Base-by-base conservation (phyloP, 2,888 invertebrate species). In the Tiliacea citrago region DNA sequence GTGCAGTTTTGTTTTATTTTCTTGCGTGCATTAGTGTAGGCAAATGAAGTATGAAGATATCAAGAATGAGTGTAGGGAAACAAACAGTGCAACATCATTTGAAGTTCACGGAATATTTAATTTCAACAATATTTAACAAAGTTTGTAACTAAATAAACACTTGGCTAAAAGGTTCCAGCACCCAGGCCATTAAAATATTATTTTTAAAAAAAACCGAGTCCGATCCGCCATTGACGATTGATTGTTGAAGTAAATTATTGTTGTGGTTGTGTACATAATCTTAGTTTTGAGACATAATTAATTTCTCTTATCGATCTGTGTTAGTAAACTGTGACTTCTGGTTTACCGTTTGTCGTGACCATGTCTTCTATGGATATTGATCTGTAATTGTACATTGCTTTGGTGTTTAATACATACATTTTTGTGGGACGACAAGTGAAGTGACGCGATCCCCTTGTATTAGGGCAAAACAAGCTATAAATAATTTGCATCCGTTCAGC, bases 331-430 rank as follows among this genome's bases (percentile, higher is more conserved):
- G 75, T 77, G 75, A 58, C 51, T 71, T 69, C 73, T 69, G 76
- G 74, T 61, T 82, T 66, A 70, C 24, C 65, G 71, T 79, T 66
- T 84, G 86, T 88, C 84, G 92, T 93, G 89, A 96, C 92, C 90
- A 96, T 96, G 96, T 94, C 93, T 94, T 91, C 92, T 91, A 95
- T 96, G 96, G 96, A 96, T 96, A 96, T 93, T 95, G 93, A 93
- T 91, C 92, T 94, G 80, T 96, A 95, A 91, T 88, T 88, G 84
- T 75, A n/a, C 29, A 66, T 84, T 86, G 85, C 81, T 79, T 72
- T 86, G 88, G 92, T 92, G 93, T 89, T 89, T 88, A 84, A 89
- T 51, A 86, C 87, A 68, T 88, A 90, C 72, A 77, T 68, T 82
- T 92, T 93, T 92, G 90, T 94, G 91, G 92, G 93, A 95, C 94